Evolutionary conservation across 2,113 vertebrate genomes (phyloP).

Genomic region (Noctilio leporinus): DNA sequence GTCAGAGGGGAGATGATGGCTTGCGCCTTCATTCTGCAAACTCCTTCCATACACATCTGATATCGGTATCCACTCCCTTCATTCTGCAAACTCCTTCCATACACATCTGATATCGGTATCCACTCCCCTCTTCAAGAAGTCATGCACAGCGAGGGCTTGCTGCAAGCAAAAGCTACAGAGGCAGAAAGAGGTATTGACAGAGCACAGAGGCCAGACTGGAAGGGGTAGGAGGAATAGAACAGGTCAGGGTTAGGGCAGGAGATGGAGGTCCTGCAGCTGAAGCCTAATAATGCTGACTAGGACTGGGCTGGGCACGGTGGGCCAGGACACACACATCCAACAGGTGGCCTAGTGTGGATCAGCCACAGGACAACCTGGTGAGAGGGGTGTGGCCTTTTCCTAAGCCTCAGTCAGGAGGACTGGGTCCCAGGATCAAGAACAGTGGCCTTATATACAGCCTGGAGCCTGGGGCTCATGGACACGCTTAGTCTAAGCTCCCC

Average conservation of each 20-base stretch:
- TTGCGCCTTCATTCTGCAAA: neutral
- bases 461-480: accelerated
- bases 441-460: neutral
- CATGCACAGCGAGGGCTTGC: neutral
- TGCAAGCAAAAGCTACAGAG: neutral
- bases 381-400: neutral
- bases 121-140: neutral
- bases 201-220: neutral
- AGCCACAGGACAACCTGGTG: too few species aligned
- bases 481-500: neutral
- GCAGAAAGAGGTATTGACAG: accelerated
- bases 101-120: neutral
- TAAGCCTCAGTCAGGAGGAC: neutral
- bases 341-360: neutral
- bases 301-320: neutral
- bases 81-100: neutral
- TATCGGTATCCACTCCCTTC: neutral
- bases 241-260: neutral
- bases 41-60: accelerated
- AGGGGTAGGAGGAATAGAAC: too few species aligned
- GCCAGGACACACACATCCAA: neutral
- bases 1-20: neutral
- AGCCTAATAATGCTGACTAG: too few species aligned
- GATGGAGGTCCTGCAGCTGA: neutral
- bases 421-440: neutral